Evolutionary conservation across 1,140 invertebrate species (phyloP).

Genomic region (Psix sp.): DNA sequence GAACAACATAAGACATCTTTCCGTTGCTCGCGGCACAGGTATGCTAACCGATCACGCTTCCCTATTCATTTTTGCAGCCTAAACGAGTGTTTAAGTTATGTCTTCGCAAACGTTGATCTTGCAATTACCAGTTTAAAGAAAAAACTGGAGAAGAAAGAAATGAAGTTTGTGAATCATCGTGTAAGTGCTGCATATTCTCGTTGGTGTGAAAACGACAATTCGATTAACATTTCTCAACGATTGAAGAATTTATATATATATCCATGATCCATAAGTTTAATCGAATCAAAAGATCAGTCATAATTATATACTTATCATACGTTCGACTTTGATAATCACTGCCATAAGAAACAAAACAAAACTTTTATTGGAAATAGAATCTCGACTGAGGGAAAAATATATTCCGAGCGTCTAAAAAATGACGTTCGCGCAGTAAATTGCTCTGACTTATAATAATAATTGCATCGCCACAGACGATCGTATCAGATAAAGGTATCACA

Average conservation of each 20-base stretch:
- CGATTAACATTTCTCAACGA: conserved; percentile 9
- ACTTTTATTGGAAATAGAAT: too few species aligned
- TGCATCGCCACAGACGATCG: conserved; percentile 31
- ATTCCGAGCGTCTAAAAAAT: too few species aligned
- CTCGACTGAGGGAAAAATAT: too few species aligned
- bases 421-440: conserved; percentile 23
- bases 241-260: not conserved
- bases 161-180: too few species aligned
- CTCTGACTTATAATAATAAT: conserved; percentile 35
- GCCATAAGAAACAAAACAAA: too few species aligned
- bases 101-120: conserved; percentile 33
- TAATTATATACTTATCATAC: too few species aligned
- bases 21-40: conserved; percentile 54
- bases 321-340: too few species aligned
- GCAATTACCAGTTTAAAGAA: conserved; percentile 44
- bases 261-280: too few species aligned
- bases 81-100: conserved; percentile 54
- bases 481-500: conserved; percentile 36
- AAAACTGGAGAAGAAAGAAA: too few species aligned
- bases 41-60: conserved; percentile 49
- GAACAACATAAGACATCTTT: conserved; percentile 49
- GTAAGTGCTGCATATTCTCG: conserved; percentile 1
- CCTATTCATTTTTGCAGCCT: conserved; percentile 50
- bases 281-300: too few species aligned
- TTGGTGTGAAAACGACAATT: conserved; percentile 6